Evolutionary conservation across 2,888 invertebrate species (phyloP).

Genomic region (Eupithecia pulchellata): DNA sequence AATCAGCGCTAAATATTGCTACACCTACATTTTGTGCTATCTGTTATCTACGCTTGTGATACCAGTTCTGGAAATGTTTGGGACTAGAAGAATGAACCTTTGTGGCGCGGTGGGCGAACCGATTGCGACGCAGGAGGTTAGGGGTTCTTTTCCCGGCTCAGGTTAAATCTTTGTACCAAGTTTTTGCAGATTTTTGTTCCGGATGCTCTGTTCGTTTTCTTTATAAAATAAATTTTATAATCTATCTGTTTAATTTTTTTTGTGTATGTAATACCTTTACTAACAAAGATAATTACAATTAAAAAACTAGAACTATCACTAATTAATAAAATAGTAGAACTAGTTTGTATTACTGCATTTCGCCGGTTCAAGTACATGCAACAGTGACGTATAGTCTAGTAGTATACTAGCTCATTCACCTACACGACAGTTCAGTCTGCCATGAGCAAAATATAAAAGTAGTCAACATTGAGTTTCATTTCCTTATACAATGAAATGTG

Average conservation of each 20-base stretch:
- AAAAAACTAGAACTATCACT: too few species aligned
- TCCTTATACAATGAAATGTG: constrained; percentile 15
- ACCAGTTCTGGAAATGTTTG: neutral
- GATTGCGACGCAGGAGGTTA: too few species aligned
- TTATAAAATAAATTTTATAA: too few species aligned
- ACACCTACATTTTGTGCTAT: constrained; percentile 51
- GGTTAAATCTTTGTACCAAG: too few species aligned
- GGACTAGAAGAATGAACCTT: neutral
- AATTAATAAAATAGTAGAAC: neutral
- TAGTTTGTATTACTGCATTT: neutral
- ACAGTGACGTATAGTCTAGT: neutral
- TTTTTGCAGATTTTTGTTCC: too few species aligned
- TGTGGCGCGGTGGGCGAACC: too few species aligned
- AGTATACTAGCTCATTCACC: neutral
- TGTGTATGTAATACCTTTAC: too few species aligned
- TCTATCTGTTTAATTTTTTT: too few species aligned
- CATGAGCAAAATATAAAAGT: constrained; percentile 47
- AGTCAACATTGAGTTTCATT: constrained; percentile 60
- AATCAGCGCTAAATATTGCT: constrained; percentile 66
- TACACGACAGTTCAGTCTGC: neutral
- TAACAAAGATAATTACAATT: too few species aligned
- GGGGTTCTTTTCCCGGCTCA: too few species aligned
- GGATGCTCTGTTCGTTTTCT: too few species aligned
- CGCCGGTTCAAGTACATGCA: neutral
- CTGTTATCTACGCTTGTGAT: neutral